phyloP scores from a whole-genome alignment of 2,888 invertebrate genomes.

The Gymnoscelis rufifasciata region DNA sequence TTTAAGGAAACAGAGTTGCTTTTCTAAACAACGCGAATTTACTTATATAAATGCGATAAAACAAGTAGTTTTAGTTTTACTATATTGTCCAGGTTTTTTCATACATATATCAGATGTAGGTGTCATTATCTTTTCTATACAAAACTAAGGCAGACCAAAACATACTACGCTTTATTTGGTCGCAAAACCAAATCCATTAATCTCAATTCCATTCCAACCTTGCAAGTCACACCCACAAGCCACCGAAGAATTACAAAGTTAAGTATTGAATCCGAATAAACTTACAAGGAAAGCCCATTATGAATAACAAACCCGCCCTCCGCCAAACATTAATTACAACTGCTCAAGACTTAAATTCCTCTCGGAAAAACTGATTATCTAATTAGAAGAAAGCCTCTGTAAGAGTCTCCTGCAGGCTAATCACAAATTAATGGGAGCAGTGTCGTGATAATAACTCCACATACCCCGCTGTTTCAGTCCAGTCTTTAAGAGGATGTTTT shows the following conservation, averaged over 20 bases:
- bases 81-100: too few species aligned
- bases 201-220: background rate
- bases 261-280: slow-evolving; percentile 14
- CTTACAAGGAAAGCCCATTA: slow-evolving; percentile 19
- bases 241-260: background rate
- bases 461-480: slow-evolving; percentile 16
- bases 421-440: slow-evolving; percentile 73
- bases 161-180: too few species aligned
- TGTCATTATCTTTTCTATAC: too few species aligned
- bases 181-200: background rate
- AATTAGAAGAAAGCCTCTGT: slow-evolving; percentile 68
- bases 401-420: slow-evolving; percentile 69
- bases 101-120: too few species aligned
- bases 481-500: background rate
- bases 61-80: too few species aligned
- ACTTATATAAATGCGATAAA: too few species aligned
- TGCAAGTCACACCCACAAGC: background rate
- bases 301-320: slow-evolving; percentile 25
- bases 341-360: slow-evolving; percentile 48
- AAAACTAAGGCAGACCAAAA: too few species aligned
- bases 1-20: slow-evolving; percentile 20
- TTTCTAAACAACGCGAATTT: background rate
- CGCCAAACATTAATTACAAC: slow-evolving; percentile 46
- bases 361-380: slow-evolving; percentile 68
- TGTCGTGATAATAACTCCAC: slow-evolving; percentile 18